These are phyloP conservation scores for Sitta carolinensis DNA, from an alignment of 2,797 vertebrate species.

Conservation along the genomic window DNA sequence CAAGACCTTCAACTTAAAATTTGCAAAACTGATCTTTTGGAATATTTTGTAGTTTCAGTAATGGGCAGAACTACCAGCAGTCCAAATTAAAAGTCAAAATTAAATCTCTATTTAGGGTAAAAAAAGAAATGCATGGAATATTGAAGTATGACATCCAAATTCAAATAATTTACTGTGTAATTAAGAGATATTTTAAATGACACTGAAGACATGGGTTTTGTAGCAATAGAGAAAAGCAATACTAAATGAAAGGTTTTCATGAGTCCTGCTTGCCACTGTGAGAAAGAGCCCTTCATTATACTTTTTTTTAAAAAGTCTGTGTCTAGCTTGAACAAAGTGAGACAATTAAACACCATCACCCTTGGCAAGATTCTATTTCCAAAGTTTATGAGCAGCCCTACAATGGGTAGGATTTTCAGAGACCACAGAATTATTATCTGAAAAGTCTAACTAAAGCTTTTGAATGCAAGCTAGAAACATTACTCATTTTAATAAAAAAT, in stretches of 20 bases:
- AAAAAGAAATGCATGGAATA: not conserved
- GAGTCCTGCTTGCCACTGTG: not conserved
- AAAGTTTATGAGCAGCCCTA: not conserved
- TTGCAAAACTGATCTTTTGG: not conserved
- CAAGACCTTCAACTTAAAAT: not conserved
- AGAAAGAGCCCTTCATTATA: not conserved
- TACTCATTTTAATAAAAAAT: not conserved
- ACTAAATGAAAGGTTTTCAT: not conserved
- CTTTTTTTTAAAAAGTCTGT: not conserved
- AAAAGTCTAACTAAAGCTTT: not conserved
- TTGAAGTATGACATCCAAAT: not conserved
- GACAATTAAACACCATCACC: not conserved
- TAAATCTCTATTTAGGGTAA: not conserved
- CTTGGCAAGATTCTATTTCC: not conserved
- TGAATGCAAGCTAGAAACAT: not conserved
- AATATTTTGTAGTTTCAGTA: not conserved
- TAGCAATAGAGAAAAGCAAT: not conserved
- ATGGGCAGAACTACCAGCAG: not conserved
- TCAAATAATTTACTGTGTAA: not conserved
- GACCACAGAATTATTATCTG: not conserved
- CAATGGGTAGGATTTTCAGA: not conserved
- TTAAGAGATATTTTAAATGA: not conserved
- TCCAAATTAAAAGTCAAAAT: not conserved
- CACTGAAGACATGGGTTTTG: not conserved
- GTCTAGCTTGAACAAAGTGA: not conserved